Evolutionary conservation across 2,113 vertebrate species (phyloP), one percentile per base, ranked within the genome.

Genomic region (Bufo bufo): DNA sequence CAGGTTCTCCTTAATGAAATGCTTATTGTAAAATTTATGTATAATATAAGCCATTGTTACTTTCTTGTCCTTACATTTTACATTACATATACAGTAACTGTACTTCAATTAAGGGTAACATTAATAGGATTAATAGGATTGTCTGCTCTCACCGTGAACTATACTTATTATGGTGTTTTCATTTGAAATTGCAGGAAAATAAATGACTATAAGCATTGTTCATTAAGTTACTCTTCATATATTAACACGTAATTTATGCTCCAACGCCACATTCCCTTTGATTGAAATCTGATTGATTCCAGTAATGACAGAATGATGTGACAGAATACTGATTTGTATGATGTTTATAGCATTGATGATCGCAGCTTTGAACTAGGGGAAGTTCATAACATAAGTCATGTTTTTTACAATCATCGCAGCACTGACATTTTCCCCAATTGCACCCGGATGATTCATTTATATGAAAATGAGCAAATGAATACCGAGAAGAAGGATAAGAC

Each of bases 361-460:
- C 12, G 85, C 45, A 79, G 85, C 47, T 86, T 59, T 79, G 86
- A 80, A 87, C 86, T 72, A 81, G 77, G 52, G 50, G 77, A 82
- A 87, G 86, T 87, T 82, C 86, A 59, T 82, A 71, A 58, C 86
- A 87, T 87, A 87, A 87, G 78, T 82, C 86, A 87, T 82, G 77
- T 58, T 81, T 87, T 81, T 81, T 87, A 87, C 23, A 87, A 81
- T 82, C 86, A 81, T 61, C 19, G 86, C 86, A 9, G 63, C 17
- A 14, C 54, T 87, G 86, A 82, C 86, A 87, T 82, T 87, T 87
- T 69, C 85, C 61, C 77, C 85, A 87, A 87, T 71, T 58, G 85
- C 77, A 71, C 77, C 77, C 85, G 77, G 63, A 69, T 80, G 77
- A 87, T 80, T 87, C 77, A 87, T 87, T 87, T 87, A 71, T 87